Conservation (phyloP, 2,797 vertebrate species). For the Manis crassicaudata region DNA sequence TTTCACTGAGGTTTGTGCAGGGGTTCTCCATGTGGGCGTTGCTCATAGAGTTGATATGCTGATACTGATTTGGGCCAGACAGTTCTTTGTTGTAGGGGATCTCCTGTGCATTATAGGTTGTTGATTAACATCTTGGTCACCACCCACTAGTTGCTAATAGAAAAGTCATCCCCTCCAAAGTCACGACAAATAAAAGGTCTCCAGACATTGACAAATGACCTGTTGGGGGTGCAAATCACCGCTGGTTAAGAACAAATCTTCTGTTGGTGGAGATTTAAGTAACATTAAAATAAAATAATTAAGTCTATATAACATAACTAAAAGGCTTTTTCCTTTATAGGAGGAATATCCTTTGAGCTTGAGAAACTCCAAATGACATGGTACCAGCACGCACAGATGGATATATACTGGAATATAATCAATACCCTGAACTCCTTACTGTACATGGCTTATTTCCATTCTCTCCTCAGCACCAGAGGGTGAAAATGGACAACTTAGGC, state of each 20-base stretch:
- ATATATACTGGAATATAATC: not conserved
- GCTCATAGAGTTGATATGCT: too few relatives aligned
- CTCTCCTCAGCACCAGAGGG: not conserved
- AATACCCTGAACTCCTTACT: not conserved
- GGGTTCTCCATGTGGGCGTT: not conserved
- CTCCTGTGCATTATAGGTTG: not conserved
- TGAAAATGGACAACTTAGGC: not conserved
- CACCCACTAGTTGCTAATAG: not conserved
- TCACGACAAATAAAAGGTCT: not conserved
- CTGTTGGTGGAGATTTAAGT: not conserved
- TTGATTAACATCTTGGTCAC: not conserved
- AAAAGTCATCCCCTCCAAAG: not conserved
- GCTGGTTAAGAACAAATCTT: not conserved
- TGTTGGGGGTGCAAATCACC: not conserved
- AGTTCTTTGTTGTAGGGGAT: accelerated
- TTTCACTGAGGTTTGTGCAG: not conserved
- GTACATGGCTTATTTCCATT: accelerated
- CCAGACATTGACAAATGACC: not conserved
- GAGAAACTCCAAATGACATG: not conserved
- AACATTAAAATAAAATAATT: not conserved
- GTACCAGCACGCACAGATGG: accelerated
- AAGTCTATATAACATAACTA: not conserved
- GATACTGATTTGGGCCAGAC: not conserved
- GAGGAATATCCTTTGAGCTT: not conserved
- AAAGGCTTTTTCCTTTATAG: not conserved